Evolutionary conservation across 2,113 vertebrate genomes (phyloP), one percentile per base, ranked within the genome.

Genomic region (Dissostichus mawsoni): DNA sequence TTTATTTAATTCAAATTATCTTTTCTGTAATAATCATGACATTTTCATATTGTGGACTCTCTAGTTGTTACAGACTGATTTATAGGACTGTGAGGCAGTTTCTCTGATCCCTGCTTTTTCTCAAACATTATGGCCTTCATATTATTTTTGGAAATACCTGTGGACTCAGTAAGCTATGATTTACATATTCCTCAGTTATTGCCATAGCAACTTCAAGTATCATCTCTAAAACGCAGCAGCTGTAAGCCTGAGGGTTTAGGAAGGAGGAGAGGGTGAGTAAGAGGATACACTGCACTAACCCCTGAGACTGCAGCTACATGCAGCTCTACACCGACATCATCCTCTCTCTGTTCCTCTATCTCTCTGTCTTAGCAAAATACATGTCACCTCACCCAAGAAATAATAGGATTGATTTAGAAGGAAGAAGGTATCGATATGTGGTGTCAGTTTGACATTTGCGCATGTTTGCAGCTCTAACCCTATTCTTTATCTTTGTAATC

Each of bases 171-270:
- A n/a, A 51, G 69, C 51, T 33, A 45, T 69, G 51, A 88, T 91
- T 88, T 86, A 78, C 82, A 85, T 88, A 81, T 25, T 69, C 50
- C 67, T 85, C 78, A 82, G 76, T 58, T 23, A 86, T 93, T 69
- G 74, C 88, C 86, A 92, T 92, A 68, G 91, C 87, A 92, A 93
- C 88, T 56, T 78, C 82, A 74, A 47, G 55, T 18, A 53, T 45
- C 55, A 12, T 85, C 50, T 82, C 48, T 57, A 13, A 52, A 23
- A 64, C n/a, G 12, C 52, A 82, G 85, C 86, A 72, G 72, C 74
- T 87, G 71, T 69, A 67, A 74, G 88, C 88, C 63, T 73, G 51
- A 74, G 77, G 87, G 82, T 76, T 65, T 45, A 83, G 41, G 53
- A 84, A 47, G 3, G 65, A 59, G 18, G 74, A 83, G 71, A 73